These are phyloP conservation scores for Drosophila chauvacae DNA, from an alignment of 1,140 invertebrate species.

Conservation along the genomic window DNA sequence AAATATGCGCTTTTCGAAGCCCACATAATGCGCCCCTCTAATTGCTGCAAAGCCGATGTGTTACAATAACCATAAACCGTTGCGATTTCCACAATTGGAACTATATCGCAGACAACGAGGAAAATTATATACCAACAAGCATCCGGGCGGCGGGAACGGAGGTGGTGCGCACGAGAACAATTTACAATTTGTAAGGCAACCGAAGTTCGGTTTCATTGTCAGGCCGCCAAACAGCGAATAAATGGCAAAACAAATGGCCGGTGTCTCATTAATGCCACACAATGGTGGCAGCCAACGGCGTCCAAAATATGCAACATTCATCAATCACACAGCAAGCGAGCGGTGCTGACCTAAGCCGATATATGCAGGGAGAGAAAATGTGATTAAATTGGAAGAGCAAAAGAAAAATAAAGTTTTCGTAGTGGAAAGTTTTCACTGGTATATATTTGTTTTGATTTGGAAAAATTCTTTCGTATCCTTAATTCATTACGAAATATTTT, in stretches of 20 bases:
- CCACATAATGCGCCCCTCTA: constrained; percentile 72
- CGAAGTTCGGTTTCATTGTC: constrained; percentile 63
- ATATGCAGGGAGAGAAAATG: constrained; percentile 8
- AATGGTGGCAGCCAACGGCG: constrained; percentile 72
- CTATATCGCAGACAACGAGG: constrained; percentile 31
- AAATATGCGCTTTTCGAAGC: constrained; percentile 14
- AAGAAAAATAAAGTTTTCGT: neutral
- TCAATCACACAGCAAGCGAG: constrained; percentile 73
- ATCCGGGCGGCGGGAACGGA: neutral
- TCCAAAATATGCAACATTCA: constrained; percentile 82
- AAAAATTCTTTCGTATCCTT: neutral
- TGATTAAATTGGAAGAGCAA: neutral
- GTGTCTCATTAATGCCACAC: constrained; percentile 81
- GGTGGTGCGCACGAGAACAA: constrained; percentile 10
- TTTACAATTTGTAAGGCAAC: constrained; percentile 63
- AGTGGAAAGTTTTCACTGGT: too few species aligned
- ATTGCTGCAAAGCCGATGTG: constrained; percentile 65
- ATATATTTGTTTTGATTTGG: neutral
- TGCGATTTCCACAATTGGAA: constrained; percentile 44
- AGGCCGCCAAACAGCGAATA: constrained; percentile 42
- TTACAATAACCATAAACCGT: constrained; percentile 64
- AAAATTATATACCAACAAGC: constrained; percentile 8
- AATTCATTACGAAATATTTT: too few species aligned
- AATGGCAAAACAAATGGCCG: constrained; percentile 76
- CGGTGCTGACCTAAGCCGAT: constrained; percentile 35